Percentiles rank a stretch among this genome's conserved stretches.
Conservation (phyloP, 2,797 vertebrate species). For the Lagorchestes hirsutus region DNA sequence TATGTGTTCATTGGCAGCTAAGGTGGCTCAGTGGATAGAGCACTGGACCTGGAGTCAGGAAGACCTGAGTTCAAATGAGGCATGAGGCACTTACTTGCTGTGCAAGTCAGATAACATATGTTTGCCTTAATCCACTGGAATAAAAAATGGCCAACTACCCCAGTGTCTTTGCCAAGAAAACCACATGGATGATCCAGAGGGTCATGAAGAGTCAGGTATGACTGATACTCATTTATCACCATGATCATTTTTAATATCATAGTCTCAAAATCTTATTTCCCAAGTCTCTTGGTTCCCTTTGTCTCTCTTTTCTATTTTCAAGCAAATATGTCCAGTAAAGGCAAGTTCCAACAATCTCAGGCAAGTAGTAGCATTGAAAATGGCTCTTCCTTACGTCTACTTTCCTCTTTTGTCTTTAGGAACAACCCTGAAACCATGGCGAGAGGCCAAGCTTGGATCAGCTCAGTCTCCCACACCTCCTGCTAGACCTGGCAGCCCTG, state of each 20-base stretch:
- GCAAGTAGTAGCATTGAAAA: constrained; percentile 5
- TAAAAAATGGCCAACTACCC: background rate
- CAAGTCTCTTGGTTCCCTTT: background rate
- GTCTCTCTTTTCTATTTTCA: constrained; percentile 2
- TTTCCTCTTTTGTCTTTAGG: constrained; percentile 74
- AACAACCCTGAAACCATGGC: constrained; percentile 67
- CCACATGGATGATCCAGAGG: background rate
- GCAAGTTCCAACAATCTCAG: background rate
- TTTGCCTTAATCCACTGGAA: background rate
- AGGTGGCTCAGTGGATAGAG: background rate
- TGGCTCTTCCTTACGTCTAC: background rate
- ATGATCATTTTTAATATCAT: background rate
- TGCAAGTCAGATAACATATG: background rate
- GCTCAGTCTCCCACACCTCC: constrained; percentile 64
- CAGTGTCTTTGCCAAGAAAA: background rate
- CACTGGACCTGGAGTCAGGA: background rate
- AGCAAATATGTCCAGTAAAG: background rate
- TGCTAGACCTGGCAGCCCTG: constrained; percentile 85
- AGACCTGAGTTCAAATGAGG: background rate
- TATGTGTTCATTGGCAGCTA: background rate
- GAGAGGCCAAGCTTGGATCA: background rate
- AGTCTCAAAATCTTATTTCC: background rate
- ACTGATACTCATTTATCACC: background rate
- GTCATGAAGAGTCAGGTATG: background rate
- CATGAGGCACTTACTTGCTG: background rate